Percentiles rank a stretch among this genome's conserved stretches.
phyloP scores from a whole-genome alignment of 2,113 vertebrate genomes.

The Penelope pileata region DNA sequence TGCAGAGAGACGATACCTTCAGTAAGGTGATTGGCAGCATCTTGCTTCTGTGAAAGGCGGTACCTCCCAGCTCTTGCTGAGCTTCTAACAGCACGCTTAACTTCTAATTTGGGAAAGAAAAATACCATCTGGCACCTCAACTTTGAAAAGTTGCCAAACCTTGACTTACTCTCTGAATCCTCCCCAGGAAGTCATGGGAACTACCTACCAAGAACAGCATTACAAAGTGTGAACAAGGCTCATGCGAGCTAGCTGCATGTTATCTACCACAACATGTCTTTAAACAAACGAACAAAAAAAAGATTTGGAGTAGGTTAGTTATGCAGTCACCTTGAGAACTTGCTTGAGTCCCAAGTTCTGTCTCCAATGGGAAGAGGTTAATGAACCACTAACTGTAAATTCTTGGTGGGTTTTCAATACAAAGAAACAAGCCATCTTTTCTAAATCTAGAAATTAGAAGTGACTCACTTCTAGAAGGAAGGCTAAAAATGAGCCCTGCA shows the following conservation, averaged over 20 bases:
- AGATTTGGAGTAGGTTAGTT: neutral
- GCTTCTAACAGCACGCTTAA: slow-evolving; percentile 63
- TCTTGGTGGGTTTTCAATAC: neutral
- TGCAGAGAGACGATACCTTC: slow-evolving; percentile 39
- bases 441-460: slow-evolving; percentile 33
- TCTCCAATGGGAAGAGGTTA: neutral
- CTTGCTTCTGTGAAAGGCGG: slow-evolving; percentile 60
- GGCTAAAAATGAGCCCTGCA: neutral
- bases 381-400: neutral
- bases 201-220: slow-evolving; percentile 62
- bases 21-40: slow-evolving; percentile 59
- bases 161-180: slow-evolving; percentile 61
- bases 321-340: neutral
- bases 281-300: neutral
- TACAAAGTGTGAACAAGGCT: slow-evolving; percentile 62
- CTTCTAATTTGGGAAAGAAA: slow-evolving; percentile 73
- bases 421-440: neutral
- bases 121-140: slow-evolving; percentile 71
- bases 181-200: slow-evolving; percentile 60
- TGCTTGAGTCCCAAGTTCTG: neutral
- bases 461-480: slow-evolving; percentile 17
- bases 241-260: slow-evolving; percentile 5
- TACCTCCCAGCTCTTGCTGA: slow-evolving; percentile 64
- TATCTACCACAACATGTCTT: slow-evolving; percentile 13
- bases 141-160: slow-evolving; percentile 71